These are phyloP conservation scores for Alentia gelatinosa DNA, from an alignment of 2,888 invertebrate species.

Conservation along the genomic window DNA sequence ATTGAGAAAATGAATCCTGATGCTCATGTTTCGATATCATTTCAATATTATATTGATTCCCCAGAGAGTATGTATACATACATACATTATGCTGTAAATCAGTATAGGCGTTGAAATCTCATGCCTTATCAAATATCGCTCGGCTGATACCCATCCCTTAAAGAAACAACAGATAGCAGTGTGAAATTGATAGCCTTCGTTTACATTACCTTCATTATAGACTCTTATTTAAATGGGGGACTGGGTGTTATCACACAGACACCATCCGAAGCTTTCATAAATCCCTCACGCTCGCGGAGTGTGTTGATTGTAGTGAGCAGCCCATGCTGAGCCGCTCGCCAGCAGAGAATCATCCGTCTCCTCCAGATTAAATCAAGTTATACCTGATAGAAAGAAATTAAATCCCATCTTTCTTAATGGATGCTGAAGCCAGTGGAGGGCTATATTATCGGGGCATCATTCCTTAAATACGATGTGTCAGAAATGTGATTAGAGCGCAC, in stretches of 20 bases:
- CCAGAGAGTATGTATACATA: too few species aligned
- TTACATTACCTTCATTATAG: slow-evolving; percentile 1
- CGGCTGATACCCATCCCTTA: not conserved
- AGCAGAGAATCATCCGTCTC: not conserved
- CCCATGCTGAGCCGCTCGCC: not conserved
- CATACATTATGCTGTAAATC: too few species aligned
- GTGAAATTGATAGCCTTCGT: not conserved
- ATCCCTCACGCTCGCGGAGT: not conserved
- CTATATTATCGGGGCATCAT: not conserved
- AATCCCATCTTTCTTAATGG: not conserved
- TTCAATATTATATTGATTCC: too few species aligned
- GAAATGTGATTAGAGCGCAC: not conserved
- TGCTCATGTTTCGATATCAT: too few species aligned
- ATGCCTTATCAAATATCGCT: not conserved
- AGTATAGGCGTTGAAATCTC: too few species aligned
- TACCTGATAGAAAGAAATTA: not conserved
- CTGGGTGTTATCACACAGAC: not conserved
- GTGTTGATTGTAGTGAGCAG: not conserved
- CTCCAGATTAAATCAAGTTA: not conserved
- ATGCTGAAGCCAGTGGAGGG: not conserved
- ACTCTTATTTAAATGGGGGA: not conserved
- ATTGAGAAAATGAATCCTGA: too few species aligned
- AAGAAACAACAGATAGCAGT: not conserved
- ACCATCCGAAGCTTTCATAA: not conserved
- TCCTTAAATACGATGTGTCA: not conserved